A percentile compares a stretch with the other conserved stretches of the same genome.
Evolutionary conservation across 2,113 vertebrate species (phyloP).

Genomic region (Chelonoidis abingdonii): DNA sequence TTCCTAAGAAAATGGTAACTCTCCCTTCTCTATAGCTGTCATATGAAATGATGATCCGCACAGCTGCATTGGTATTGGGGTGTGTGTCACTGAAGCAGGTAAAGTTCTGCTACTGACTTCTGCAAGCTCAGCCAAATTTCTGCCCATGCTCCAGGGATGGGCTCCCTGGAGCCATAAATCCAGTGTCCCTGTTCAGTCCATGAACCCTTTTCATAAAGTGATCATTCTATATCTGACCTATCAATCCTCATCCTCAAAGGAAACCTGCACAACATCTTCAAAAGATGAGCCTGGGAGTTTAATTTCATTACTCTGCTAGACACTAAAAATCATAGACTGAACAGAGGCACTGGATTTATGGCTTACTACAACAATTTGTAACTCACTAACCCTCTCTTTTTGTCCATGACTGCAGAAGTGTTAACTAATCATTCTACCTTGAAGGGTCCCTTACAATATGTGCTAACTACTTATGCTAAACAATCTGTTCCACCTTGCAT

Average conservation of each 20-base stretch:
- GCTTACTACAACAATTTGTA: neutral
- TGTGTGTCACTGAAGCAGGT: neutral
- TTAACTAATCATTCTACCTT: neutral
- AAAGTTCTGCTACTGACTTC: neutral
- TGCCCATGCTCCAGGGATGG: neutral
- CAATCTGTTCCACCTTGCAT: neutral
- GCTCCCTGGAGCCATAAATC: neutral
- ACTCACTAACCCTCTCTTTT: neutral
- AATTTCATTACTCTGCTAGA: neutral
- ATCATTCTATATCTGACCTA: too few species aligned
- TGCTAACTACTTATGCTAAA: neutral
- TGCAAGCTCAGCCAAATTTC: neutral
- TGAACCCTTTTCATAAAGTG: too few species aligned
- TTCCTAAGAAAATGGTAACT: neutral
- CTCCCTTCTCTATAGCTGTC: neutral
- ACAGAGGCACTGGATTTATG: neutral
- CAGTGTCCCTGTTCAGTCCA: neutral
- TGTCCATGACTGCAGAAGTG: neutral
- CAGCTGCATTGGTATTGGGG: neutral
- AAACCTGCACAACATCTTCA: too few species aligned
- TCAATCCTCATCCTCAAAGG: too few species aligned
- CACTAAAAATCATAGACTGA: neutral
- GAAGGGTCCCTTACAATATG: neutral
- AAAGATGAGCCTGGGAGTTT: neutral
- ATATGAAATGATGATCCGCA: neutral